phyloP scores from a whole-genome alignment of 2,113 vertebrate species.

The Zingel zingel region DNA sequence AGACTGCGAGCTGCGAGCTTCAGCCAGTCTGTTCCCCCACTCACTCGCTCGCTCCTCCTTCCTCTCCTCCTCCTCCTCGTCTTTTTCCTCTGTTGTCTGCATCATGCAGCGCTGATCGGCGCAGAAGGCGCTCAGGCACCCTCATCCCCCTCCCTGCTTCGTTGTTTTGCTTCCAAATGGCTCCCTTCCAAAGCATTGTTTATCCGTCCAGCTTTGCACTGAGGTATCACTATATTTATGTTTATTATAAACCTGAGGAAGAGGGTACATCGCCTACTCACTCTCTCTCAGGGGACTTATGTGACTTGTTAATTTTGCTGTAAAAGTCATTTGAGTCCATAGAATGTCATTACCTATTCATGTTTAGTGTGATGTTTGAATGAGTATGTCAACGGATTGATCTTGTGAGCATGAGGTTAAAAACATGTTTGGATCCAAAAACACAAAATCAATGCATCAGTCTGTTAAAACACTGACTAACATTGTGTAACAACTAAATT shows the following conservation, averaged over 20 bases:
- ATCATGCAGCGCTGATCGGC: conserved; percentile 80
- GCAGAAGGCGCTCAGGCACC: conserved; percentile 60
- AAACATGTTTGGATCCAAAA: background rate
- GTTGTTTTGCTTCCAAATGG: conserved; percentile 75
- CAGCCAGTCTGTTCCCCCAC: conserved; percentile 71
- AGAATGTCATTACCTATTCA: conserved; percentile 1
- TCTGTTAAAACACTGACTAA: background rate
- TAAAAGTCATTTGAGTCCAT: conserved; percentile 33
- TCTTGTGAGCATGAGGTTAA: background rate
- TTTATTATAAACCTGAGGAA: conserved; percentile 32
- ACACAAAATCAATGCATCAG: background rate
- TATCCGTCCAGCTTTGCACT: conserved; percentile 44
- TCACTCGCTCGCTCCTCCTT: conserved; percentile 75
- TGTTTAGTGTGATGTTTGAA: conserved; percentile 9
- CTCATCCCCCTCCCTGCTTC: conserved; percentile 57
- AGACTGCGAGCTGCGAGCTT: conserved; percentile 80
- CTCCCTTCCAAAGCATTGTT: conserved; percentile 67
- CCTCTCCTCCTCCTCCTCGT: conserved; percentile 71
- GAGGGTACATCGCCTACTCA: background rate
- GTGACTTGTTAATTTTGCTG: conserved; percentile 40
- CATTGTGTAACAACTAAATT: background rate
- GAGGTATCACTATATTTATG: conserved; percentile 47
- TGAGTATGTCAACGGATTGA: background rate
- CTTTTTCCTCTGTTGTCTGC: conserved; percentile 72
- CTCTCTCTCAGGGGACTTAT: conserved; percentile 18